Evolutionary conservation across 2,113 vertebrate genomes (phyloP).

Genomic region (Scopus umbretta): DNA sequence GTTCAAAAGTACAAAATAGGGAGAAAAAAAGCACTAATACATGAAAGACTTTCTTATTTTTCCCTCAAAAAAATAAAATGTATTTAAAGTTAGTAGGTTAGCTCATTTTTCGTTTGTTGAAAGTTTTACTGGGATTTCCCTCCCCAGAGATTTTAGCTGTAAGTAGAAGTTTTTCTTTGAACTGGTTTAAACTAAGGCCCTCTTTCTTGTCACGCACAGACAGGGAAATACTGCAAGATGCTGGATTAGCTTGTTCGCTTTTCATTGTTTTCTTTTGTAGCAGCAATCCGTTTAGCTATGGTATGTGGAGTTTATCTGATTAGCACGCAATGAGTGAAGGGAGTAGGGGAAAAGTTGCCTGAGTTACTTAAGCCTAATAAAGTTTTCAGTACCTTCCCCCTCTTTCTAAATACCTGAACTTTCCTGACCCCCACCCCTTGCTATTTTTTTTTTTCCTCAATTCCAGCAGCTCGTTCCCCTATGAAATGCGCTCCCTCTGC

Average conservation of each 20-base stretch:
- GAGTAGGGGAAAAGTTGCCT: slow-evolving; percentile 41
- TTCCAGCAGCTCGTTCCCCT: slow-evolving; percentile 8
- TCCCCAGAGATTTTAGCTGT: slow-evolving; percentile 38
- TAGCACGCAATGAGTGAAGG: slow-evolving; percentile 67
- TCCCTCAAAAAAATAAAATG: neutral
- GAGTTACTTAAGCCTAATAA: slow-evolving; percentile 54
- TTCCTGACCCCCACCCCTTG: slow-evolving; percentile 63
- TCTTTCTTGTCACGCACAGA: slow-evolving; percentile 73
- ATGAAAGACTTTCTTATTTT: neutral
- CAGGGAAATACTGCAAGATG: slow-evolving; percentile 64
- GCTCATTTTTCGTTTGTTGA: neutral
- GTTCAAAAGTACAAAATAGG: neutral
- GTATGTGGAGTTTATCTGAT: slow-evolving; percentile 75
- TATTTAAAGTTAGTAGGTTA: neutral
- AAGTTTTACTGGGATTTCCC: slow-evolving; percentile 15
- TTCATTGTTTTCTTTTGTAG: slow-evolving; percentile 70
- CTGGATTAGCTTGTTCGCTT: slow-evolving; percentile 70
- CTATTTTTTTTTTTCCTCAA: slow-evolving; percentile 11
- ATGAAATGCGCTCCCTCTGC: neutral
- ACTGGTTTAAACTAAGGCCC: slow-evolving; percentile 60
- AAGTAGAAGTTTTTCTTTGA: slow-evolving; percentile 59
- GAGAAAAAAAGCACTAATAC: neutral
- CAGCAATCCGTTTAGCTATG: slow-evolving; percentile 68
- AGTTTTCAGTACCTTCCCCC: slow-evolving; percentile 58
- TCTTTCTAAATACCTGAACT: slow-evolving; percentile 62